These are phyloP conservation scores for Standfussiana lucernea DNA, from an alignment of 2,888 invertebrate species.

Conservation along the genomic window DNA sequence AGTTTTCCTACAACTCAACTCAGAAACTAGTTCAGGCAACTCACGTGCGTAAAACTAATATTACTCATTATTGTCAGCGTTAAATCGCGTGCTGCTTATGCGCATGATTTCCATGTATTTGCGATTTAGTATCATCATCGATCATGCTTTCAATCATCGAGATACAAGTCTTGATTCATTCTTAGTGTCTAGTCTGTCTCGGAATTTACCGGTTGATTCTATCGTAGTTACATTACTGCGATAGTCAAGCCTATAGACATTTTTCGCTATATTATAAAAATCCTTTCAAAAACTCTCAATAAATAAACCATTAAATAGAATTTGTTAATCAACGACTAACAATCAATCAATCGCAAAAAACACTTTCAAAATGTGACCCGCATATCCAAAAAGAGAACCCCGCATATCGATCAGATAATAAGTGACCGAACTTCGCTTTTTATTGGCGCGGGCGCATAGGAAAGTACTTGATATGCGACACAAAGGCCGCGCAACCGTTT, in stretches of 20 bases:
- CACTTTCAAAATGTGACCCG: conserved; percentile 41
- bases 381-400: conserved; percentile 42
- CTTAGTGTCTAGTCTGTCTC: conserved; percentile 16
- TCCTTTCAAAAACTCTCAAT: background rate
- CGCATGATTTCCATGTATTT: conserved; percentile 50
- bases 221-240: background rate
- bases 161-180: conserved; percentile 38
- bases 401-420: conserved; percentile 58
- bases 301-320: background rate
- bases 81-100: conserved; percentile 51
- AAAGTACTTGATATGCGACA: conserved; percentile 63
- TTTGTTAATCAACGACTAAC: background rate
- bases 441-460: conserved; percentile 48
- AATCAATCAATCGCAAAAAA: background rate
- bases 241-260: background rate
- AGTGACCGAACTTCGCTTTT: conserved; percentile 48
- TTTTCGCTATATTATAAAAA: background rate
- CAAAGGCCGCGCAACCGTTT: conserved; percentile 49
- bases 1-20: conserved; percentile 10
- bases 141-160: conserved; percentile 54
- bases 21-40: conserved; percentile 27
- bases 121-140: conserved; percentile 53
- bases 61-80: conserved; percentile 48
- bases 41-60: conserved; percentile 25
- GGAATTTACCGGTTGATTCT: conserved; percentile 24